Conservation (phyloP, 1,140 invertebrate genomes). For the Cherax quadricarinatus region DNA sequence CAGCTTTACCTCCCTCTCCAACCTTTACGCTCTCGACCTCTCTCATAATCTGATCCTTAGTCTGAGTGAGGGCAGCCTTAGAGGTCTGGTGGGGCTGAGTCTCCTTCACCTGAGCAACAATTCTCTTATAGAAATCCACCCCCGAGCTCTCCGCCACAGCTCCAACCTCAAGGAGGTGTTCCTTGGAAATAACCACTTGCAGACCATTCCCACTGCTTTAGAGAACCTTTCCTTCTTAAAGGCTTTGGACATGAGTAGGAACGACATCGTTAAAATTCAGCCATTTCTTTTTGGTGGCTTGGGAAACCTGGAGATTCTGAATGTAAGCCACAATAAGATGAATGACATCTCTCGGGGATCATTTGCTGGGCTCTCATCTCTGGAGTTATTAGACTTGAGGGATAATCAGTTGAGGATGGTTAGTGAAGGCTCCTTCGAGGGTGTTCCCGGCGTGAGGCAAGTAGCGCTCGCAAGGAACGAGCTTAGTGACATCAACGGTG, state of each 20-base stretch:
- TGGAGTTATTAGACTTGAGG: constrained; percentile 86
- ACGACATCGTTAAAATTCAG: constrained; percentile 87
- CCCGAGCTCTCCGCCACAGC: constrained; percentile 88
- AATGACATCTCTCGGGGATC: constrained; percentile 82
- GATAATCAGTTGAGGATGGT: constrained; percentile 75
- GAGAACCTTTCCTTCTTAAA: constrained; percentile 88
- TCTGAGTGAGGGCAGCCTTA: constrained; percentile 82
- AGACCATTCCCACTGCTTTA: constrained; percentile 87
- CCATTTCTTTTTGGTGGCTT: constrained; percentile 90
- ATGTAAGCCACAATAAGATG: constrained; percentile 89
- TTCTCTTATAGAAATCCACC: constrained; percentile 85
- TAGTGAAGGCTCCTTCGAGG: constrained; percentile 87
- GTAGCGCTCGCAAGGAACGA: constrained; percentile 92
- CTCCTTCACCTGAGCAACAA: constrained; percentile 90
- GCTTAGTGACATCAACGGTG: constrained; percentile 88
- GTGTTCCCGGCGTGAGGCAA: constrained; percentile 88
- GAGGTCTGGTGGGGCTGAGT: constrained; percentile 86
- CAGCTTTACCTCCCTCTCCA: constrained; percentile 91
- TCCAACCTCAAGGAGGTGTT: constrained; percentile 90
- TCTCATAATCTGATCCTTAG: constrained; percentile 88
- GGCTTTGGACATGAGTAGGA: constrained; percentile 92
- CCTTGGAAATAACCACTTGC: constrained; percentile 89
- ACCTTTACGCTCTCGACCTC: constrained; percentile 90
- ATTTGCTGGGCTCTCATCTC: constrained; percentile 75
- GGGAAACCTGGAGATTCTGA: constrained; percentile 90